phyloP scores from a whole-genome alignment of 2,113 vertebrate species.

The Ibidorhyncha struthersii region DNA sequence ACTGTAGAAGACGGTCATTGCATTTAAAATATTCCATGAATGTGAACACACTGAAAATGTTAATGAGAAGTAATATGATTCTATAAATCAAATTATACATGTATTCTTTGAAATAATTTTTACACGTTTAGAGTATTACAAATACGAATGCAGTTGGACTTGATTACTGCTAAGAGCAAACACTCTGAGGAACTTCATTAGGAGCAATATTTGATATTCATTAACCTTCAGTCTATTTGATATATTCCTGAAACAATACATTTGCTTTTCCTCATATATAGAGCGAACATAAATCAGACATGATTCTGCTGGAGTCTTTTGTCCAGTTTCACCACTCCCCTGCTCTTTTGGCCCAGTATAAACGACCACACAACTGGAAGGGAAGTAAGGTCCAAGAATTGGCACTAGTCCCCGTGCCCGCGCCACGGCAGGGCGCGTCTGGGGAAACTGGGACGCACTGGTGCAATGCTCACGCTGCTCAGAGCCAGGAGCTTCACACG shows the following conservation, averaged over 20 bases:
- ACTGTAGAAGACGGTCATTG: background rate
- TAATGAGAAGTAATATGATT: background rate
- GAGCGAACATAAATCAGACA: rapidly evolving
- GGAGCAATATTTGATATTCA: background rate
- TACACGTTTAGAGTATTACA: rapidly evolving
- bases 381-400: rapidly evolving
- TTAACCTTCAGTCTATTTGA: background rate
- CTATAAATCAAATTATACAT: background rate
- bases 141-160: background rate
- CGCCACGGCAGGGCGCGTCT: rapidly evolving
- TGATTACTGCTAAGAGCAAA: background rate
- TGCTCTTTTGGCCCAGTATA: background rate
- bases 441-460: background rate
- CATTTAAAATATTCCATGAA: background rate
- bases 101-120: background rate
- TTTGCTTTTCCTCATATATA: background rate
- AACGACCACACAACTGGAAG: rapidly evolving
- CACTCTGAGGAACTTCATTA: background rate
- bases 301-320: background rate
- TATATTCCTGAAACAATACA: background rate
- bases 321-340: rapidly evolving
- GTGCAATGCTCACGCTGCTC: rapidly evolving
- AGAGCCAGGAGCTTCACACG: background rate
- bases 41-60: background rate
- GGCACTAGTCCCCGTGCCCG: rapidly evolving